phyloP scores from a whole-genome alignment of 2,797 vertebrate species.

The Spondyliosoma cantharus region DNA sequence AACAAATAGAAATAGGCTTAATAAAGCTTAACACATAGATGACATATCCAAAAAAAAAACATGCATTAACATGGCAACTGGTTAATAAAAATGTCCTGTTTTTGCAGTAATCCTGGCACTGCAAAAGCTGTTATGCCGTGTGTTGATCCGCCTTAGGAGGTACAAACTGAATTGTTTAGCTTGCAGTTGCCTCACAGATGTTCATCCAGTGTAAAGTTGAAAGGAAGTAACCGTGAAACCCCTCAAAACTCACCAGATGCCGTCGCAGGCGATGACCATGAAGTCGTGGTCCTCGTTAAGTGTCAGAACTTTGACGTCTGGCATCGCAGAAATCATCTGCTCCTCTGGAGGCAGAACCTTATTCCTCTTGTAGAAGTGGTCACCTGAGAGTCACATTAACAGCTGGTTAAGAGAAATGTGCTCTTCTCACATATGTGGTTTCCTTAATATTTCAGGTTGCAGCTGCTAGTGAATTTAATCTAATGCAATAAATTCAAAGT shows the following conservation, averaged over 20 bases:
- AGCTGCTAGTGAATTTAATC: not conserved
- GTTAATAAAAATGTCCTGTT: not conserved
- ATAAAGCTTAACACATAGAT: not conserved
- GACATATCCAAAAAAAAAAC: not conserved
- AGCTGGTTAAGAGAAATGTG: not conserved
- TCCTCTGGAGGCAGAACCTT: slow-evolving; percentile 94
- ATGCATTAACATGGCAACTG: not conserved
- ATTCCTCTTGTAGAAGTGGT: slow-evolving; percentile 99
- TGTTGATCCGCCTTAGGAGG: not conserved
- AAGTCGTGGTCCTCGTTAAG: slow-evolving; percentile 96
- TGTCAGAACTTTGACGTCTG: slow-evolving; percentile 95
- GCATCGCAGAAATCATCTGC: slow-evolving; percentile 98
- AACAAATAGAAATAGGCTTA: not conserved
- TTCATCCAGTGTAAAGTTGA: not conserved
- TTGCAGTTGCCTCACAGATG: not conserved
- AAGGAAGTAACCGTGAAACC: not conserved
- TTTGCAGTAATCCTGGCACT: not conserved
- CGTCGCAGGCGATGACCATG: slow-evolving; percentile 99
- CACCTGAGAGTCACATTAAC: slow-evolving; percentile 82
- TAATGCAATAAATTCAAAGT: not conserved
- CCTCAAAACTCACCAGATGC: slow-evolving; percentile 91
- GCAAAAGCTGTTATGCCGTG: not conserved
- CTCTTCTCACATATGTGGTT: not conserved
- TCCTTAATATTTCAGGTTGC: not conserved
- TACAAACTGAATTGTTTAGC: not conserved